Conservation (phyloP, 2,888 invertebrate genomes). For the Pseudolycoriella hygida region DNA sequence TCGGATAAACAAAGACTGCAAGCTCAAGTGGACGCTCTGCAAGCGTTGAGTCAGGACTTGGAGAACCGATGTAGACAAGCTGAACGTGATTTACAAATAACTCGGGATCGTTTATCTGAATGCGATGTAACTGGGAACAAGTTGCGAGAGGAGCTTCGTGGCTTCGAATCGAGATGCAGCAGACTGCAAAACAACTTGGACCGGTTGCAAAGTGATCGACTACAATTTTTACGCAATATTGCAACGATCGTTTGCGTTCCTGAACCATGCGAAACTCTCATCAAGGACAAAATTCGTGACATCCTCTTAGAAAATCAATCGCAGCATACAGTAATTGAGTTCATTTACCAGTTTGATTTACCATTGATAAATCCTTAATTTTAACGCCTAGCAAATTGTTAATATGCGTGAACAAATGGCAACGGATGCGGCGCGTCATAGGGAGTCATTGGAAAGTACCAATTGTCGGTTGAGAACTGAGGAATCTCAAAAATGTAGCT, state of each 20-base stretch:
- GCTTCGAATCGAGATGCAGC: conserved; percentile 29
- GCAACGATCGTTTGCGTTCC: conserved; percentile 39
- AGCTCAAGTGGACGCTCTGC: conserved; percentile 35
- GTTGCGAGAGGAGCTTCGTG: conserved; percentile 26
- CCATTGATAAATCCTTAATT: neutral
- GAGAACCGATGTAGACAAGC: conserved; percentile 55
- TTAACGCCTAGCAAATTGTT: conserved; percentile 45
- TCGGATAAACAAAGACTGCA: conserved; percentile 57
- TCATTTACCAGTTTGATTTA: neutral
- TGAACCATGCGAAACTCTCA: conserved; percentile 58
- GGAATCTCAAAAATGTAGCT: conserved; percentile 43
- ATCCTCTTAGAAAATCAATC: conserved; percentile 61
- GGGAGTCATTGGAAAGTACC: conserved; percentile 36
- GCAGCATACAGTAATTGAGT: conserved; percentile 41
- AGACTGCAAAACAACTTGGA: conserved; percentile 26
- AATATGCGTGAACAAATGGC: conserved; percentile 57
- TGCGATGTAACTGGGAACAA: conserved; percentile 49
- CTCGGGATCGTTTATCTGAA: conserved; percentile 54
- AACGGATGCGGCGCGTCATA: conserved; percentile 48
- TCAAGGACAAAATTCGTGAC: conserved; percentile 64
- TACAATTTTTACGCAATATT: conserved; percentile 24
- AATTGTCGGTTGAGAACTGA: conserved; percentile 46
- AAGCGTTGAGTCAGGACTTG: conserved; percentile 44
- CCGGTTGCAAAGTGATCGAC: conserved; percentile 25
- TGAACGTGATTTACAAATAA: conserved; percentile 57